A percentile compares a stretch with the other conserved stretches of the same genome.
Conservation (phyloP, 2,888 invertebrate genomes). For the Tromatobia lineatoria region DNA sequence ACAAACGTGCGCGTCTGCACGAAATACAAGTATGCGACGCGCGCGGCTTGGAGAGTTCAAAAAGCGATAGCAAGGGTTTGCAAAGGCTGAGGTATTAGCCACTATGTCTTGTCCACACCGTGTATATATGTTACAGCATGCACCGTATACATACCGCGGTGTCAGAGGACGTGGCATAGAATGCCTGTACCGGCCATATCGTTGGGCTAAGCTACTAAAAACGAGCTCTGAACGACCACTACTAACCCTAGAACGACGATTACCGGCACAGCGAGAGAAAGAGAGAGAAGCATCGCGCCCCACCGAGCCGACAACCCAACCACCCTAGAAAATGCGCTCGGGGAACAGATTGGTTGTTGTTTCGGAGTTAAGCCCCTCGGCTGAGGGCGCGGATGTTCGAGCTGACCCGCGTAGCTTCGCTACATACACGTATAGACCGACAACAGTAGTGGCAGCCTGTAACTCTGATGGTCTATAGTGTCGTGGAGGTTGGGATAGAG, state of each 20-base stretch:
- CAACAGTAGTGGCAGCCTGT: slow-evolving; percentile 12
- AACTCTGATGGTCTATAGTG: slow-evolving; percentile 21
- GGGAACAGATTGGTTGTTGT: slow-evolving; percentile 81
- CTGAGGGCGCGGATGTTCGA: slow-evolving; percentile 62
- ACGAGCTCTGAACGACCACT: slow-evolving; percentile 29
- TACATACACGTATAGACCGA: slow-evolving; percentile 3
- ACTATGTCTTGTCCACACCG: slow-evolving; percentile 25
- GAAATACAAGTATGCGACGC: slow-evolving; percentile 69
- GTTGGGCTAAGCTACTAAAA: slow-evolving; percentile 17
- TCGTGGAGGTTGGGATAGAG: slow-evolving; percentile 13
- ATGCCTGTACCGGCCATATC: slow-evolving; percentile 36
- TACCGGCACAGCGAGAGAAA: slow-evolving; percentile 40
- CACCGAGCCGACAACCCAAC: slow-evolving; percentile 45
- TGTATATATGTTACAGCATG: slow-evolving; percentile 10
- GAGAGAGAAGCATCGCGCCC: slow-evolving; percentile 16
- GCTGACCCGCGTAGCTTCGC: slow-evolving; percentile 25
- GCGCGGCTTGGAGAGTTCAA: slow-evolving; percentile 64
- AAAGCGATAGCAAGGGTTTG: slow-evolving; percentile 63
- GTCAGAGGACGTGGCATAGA: slow-evolving; percentile 35
- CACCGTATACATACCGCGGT: slow-evolving; percentile 34
- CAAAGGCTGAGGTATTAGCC: slow-evolving; percentile 36
- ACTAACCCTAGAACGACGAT: slow-evolving; percentile 54
- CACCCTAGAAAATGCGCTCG: slow-evolving; percentile 66
- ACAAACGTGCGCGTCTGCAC: slow-evolving; percentile 47
- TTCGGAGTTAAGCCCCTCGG: slow-evolving; percentile 78